phyloP scores from a whole-genome alignment of 2,113 vertebrate species.

The Chauna torquata region DNA sequence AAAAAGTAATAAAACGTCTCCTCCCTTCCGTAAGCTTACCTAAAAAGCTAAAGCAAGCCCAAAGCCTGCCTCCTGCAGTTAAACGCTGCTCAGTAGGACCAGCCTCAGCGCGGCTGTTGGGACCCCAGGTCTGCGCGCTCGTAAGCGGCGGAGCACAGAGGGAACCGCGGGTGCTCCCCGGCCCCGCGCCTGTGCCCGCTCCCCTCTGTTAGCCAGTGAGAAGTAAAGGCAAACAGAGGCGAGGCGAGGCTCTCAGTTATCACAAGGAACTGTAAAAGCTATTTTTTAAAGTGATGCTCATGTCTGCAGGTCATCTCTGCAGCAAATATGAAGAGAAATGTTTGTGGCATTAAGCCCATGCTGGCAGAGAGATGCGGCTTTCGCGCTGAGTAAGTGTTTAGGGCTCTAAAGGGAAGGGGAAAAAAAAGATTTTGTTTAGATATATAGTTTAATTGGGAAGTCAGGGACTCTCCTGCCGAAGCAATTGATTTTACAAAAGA shows the following conservation, averaged over 20 bases:
- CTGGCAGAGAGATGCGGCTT: constrained; percentile 2
- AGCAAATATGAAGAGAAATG: constrained; percentile 38
- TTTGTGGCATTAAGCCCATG: constrained; percentile 19
- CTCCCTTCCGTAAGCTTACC: not conserved
- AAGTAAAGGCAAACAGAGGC: not conserved
- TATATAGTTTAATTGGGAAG: constrained; percentile 58
- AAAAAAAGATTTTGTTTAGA: constrained; percentile 43
- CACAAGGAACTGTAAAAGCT: constrained; percentile 6
- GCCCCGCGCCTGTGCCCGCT: not conserved
- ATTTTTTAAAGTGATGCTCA: constrained; percentile 36
- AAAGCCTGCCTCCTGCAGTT: not conserved
- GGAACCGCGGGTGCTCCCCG: accelerated
- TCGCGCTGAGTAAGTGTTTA: constrained; percentile 45
- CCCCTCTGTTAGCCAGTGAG: not conserved
- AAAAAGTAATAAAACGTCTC: not conserved
- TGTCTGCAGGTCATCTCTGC: constrained; percentile 53
- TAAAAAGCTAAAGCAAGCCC: not conserved
- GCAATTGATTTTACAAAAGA: constrained; percentile 34
- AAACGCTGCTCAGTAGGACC: not conserved
- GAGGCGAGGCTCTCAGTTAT: not conserved
- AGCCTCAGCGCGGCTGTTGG: not conserved
- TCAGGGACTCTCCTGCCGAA: constrained; percentile 36
- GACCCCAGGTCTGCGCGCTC: accelerated
- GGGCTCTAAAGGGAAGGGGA: not conserved
- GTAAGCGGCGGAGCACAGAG: accelerated